Conservation (phyloP, 2,888 invertebrate genomes). For the Osmoderma eremita region DNA sequence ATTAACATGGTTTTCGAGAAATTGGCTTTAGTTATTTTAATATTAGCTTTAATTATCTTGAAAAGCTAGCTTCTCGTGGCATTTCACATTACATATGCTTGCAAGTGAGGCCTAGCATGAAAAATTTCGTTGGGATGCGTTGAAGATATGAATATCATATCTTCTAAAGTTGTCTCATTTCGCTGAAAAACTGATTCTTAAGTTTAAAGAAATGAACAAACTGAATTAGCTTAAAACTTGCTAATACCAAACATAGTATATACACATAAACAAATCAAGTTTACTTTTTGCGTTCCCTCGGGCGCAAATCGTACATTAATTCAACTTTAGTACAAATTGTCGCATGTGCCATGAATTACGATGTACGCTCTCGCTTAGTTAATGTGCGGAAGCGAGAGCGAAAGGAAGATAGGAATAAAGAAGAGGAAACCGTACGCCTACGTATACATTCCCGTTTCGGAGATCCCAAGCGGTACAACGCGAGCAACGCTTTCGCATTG, state of each 20-base stretch:
- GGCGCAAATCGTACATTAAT: constrained; percentile 1
- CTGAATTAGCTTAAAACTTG: background rate
- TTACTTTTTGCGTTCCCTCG: background rate
- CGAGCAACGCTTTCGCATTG: constrained; percentile 44
- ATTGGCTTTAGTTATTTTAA: too few species aligned
- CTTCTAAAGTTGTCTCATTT: too few species aligned
- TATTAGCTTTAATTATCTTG: too few species aligned
- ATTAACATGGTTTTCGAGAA: too few species aligned
- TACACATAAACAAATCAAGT: constrained; percentile 9
- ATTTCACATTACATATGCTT: too few species aligned
- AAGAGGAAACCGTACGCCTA: constrained; percentile 14
- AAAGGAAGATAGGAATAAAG: constrained; percentile 2
- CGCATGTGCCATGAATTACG: constrained; percentile 17
- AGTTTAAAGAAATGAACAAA: too few species aligned
- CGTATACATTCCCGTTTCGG: constrained; percentile 31
- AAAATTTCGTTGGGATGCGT: too few species aligned
- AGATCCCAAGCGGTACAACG: constrained; percentile 29
- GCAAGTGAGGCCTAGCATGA: too few species aligned
- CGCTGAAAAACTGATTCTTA: too few species aligned
- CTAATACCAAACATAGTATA: background rate
- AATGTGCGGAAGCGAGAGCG: constrained; percentile 1
- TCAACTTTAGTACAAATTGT: constrained; percentile 30
- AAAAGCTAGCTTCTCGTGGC: too few species aligned
- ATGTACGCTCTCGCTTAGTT: constrained; percentile 1
- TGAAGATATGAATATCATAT: too few species aligned